These are phyloP conservation scores for Danio albolineatus DNA, from an alignment of 2,797 vertebrate species.

Conservation along the genomic window DNA sequence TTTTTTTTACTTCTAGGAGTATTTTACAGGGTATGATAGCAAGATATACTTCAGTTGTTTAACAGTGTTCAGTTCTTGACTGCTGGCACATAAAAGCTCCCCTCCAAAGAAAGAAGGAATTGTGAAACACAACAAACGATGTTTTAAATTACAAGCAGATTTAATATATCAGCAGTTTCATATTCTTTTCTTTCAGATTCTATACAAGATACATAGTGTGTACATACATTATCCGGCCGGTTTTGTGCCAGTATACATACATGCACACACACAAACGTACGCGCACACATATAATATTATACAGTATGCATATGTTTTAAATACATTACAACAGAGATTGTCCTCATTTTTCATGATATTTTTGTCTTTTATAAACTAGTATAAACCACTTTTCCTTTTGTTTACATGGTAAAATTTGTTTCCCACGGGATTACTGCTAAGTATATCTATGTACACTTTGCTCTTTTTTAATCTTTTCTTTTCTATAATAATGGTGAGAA, in stretches of 20 bases:
- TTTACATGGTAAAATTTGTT: constrained; percentile 39
- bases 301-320: constrained; percentile 75
- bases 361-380: constrained; percentile 50
- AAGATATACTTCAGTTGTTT: constrained; percentile 81
- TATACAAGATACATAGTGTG: constrained; percentile 86
- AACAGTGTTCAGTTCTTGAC: constrained; percentile 79
- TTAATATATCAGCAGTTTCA: constrained; percentile 85
- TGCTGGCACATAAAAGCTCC: constrained; percentile 85
- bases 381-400: constrained; percentile 69
- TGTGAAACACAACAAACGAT: constrained; percentile 81
- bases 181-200: constrained; percentile 71
- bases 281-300: constrained; percentile 67
- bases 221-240: constrained; percentile 80
- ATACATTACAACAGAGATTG: constrained; percentile 82
- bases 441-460: constrained; percentile 57
- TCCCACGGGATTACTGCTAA: constrained; percentile 41
- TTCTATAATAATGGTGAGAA: constrained; percentile 59
- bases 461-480: constrained; percentile 13
- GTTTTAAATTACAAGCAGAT: constrained; percentile 90
- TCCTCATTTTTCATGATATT: constrained; percentile 70
- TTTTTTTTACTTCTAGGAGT: constrained; percentile 82
- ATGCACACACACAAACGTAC: constrained; percentile 66
- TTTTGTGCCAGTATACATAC: constrained; percentile 74
- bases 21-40: constrained; percentile 87
- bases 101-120: constrained; percentile 83